Base-by-base conservation (phyloP, 2,888 invertebrate genomes). In the Hirtodrosophila duncani region DNA sequence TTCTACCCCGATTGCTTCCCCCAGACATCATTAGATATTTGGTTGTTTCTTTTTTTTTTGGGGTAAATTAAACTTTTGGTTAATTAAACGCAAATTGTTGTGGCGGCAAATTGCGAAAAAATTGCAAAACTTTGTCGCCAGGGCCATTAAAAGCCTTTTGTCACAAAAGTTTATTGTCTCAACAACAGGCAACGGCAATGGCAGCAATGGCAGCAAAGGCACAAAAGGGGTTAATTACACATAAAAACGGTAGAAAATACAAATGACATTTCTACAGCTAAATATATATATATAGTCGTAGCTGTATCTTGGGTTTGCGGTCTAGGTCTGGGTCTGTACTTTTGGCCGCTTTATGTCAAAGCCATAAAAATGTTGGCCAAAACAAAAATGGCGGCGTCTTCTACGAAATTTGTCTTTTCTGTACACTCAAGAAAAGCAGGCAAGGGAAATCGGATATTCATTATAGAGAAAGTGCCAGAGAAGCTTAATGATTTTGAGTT, bases 21-120 rank as follows among this genome's bases (percentile, higher is more conserved):
- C 16, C 60, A 68, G 74, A 36, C 34, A 63, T 66, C 81, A 81
- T 72, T 81, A 78, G 81, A 66, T 64, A 60, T 57, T 72, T 67
- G 65, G 70, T 38, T 68, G 52, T 38, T 52, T 57, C 61, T 42
- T 34, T 34, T 38, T 52, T 57, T 65, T 42, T 34, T 34, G 39
- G 41, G 33, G 17, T 57, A 42, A 34, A 38, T 27, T 16, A 51
- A 62, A 61, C 65, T 48, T 53, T 67, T 77, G 81, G 75, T 81
- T 77, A 77, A 77, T 77, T 82, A 77, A 77, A 77, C 75, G 75
- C 74, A 81, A 82, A 77, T 82, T 82, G 79, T 68, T 69, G 81
- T 68, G 78, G 74, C 75, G 81, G 75, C 74, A 75, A 75, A 82
- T 75, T 78, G 81, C 81, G 56, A 75, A 75, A 82, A 75, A 75